Evolutionary conservation across 1,140 invertebrate species (phyloP).

Genomic region (Calycopis cecrops): DNA sequence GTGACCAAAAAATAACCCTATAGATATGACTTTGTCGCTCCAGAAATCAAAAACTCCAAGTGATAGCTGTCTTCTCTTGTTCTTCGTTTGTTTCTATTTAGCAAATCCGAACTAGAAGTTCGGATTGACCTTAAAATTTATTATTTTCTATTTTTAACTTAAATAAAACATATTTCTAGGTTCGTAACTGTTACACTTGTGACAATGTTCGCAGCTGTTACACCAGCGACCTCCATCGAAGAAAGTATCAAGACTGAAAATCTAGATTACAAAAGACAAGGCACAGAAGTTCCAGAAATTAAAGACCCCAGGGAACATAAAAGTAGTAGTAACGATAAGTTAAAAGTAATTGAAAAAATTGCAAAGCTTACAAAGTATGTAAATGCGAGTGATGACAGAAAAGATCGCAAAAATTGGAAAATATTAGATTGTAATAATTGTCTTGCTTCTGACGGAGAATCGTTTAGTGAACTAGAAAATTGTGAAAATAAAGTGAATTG

Average conservation of each 20-base stretch:
- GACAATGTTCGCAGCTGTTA: slow-evolving; percentile 61
- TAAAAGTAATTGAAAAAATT: slow-evolving; percentile 56
- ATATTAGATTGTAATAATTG: slow-evolving; percentile 31
- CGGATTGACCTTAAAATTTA: too few relatives aligned
- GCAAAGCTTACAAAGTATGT: slow-evolving; percentile 67
- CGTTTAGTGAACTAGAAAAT: slow-evolving; percentile 39
- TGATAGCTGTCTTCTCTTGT: too few relatives aligned
- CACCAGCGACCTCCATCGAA: slow-evolving; percentile 30
- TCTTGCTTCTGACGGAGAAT: slow-evolving; percentile 28
- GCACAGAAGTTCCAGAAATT: slow-evolving; percentile 34
- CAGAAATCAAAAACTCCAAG: too few relatives aligned
- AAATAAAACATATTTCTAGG: slow-evolving; percentile 35
- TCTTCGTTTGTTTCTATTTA: too few relatives aligned
- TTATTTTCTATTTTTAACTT: too few relatives aligned
- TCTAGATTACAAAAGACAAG: slow-evolving; percentile 32
- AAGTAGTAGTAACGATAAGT: slow-evolving; percentile 39
- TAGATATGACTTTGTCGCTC: too few relatives aligned
- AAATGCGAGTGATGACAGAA: slow-evolving; percentile 33
- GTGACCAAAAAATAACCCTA: too few relatives aligned
- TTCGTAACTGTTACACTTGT: slow-evolving; percentile 55
- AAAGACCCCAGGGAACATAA: slow-evolving; percentile 33
- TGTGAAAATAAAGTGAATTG: slow-evolving; percentile 33
- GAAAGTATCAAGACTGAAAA: slow-evolving; percentile 36
- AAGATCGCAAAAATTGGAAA: slow-evolving; percentile 53
- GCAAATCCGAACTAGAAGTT: too few relatives aligned